Base-by-base conservation (phyloP, 2,888 invertebrate genomes). In the Dryobota labecula region DNA sequence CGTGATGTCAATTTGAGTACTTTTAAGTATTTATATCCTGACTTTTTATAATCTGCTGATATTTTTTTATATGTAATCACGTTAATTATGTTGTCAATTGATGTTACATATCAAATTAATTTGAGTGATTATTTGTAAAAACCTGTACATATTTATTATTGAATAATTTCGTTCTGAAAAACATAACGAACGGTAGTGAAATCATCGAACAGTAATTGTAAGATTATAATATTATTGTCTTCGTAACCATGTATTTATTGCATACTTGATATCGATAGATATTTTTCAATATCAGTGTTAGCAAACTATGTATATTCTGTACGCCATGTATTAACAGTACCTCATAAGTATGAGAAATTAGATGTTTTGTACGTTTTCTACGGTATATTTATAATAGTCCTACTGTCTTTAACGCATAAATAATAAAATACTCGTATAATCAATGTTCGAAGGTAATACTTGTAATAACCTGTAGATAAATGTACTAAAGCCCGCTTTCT, bases 311-410 rank as follows among this genome's bases (percentile, higher is more conserved):
- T 57, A 61, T 47, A 62, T 51, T 75, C 41, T 43, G 43, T 56
- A 63, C 30, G 30, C 36, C 57, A 66, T 67, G n/a, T 73, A 53
- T 67, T 62, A 70, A 70, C 58, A 72, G 27, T 72, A 67, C n/a
- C n/a, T n/a, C n/a, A 60, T 64, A 65, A 56, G 3, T 63, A 41
- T 63, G 51, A 58, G 43, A 62, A 65, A 65, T 70, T 64, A 73
- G 63, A 64, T 70, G 68, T 82, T 83, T 83, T 84, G 64, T 83
- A 82, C 82, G 61, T 80, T 83, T 83, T 83, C 69, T 84, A 82
- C 69, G 27, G 45, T 62, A 53, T 75, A 66, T 65, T 58, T 76
- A 64, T 54, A 27, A 24, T 47, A 71, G 38, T 45, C 45, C 8
- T 53, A 60, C 2, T 60, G 58, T 66, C 30, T 65, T 56, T 43